A percentile compares a stretch with the other conserved stretches of the same genome.
These are phyloP conservation scores for Asbolus verrucosus DNA, from an alignment of 1,140 invertebrate species.

Conservation along the genomic window DNA sequence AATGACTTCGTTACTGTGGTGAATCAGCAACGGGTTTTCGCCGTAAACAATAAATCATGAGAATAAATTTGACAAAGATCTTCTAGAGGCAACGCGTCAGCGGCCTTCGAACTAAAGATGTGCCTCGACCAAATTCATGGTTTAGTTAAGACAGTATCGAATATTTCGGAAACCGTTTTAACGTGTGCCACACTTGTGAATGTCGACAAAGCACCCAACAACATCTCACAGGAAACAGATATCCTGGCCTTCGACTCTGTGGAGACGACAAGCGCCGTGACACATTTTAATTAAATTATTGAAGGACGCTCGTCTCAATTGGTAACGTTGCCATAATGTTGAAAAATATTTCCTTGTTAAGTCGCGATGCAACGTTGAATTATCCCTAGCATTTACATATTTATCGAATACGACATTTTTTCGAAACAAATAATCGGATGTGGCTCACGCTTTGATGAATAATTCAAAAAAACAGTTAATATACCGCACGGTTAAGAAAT, in stretches of 20 bases:
- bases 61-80: conserved; percentile 29
- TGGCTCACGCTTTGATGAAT: conserved; percentile 31
- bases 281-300: conserved; percentile 34
- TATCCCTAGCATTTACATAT: conserved; percentile 32
- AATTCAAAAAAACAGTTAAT: conserved; percentile 22
- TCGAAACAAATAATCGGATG: conserved; percentile 39
- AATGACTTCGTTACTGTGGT: conserved; percentile 14
- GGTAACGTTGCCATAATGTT: not conserved
- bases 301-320: not conserved
- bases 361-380: conserved; percentile 22
- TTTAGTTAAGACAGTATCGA: conserved; percentile 10
- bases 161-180: conserved; percentile 35
- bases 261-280: conserved; percentile 9
- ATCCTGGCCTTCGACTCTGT: conserved; percentile 33
- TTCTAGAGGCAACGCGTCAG: conserved; percentile 8
- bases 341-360: conserved; percentile 21
- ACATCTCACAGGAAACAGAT: conserved; percentile 29
- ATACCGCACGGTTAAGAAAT: conserved; percentile 36
- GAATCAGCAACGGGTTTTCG: conserved; percentile 24
- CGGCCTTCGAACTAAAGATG: too few relatives aligned
- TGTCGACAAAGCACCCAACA: conserved; percentile 16
- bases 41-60: conserved; percentile 33
- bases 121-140: too few relatives aligned
- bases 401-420: conserved; percentile 37
- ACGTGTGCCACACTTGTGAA: conserved; percentile 19